phyloP scores from a whole-genome alignment of 2,113 vertebrate genomes.

The Toxostoma redivivum region DNA sequence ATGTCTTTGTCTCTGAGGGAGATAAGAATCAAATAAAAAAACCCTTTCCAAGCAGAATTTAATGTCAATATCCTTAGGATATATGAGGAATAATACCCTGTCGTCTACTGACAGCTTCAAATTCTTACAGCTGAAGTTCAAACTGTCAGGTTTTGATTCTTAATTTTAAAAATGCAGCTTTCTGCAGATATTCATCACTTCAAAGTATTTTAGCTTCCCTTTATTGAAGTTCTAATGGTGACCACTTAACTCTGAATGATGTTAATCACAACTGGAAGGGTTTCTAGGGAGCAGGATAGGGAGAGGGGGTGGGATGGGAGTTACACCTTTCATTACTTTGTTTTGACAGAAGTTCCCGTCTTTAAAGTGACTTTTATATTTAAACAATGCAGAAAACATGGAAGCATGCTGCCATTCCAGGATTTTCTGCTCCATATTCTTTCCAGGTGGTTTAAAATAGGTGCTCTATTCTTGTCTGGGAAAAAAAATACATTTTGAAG shows the following conservation, averaged over 20 bases:
- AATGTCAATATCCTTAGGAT: neutral
- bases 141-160: neutral
- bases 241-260: neutral
- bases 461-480: neutral
- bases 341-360: neutral
- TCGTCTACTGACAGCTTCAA: neutral
- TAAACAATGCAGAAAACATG: neutral
- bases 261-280: neutral
- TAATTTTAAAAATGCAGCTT: neutral
- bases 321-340: neutral
- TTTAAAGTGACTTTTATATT: neutral
- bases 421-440: neutral
- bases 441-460: neutral
- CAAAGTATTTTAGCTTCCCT: neutral
- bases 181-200: neutral
- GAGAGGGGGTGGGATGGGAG: neutral
- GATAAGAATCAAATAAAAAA: neutral
- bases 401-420: neutral
- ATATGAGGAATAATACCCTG: neutral
- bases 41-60: neutral
- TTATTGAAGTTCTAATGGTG: neutral
- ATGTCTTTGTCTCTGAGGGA: neutral
- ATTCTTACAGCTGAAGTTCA: neutral
- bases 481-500: neutral
- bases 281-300: neutral